These are phyloP conservation scores for Helogale parvula DNA, from an alignment of 2,113 vertebrate genomes.

Conservation along the genomic window DNA sequence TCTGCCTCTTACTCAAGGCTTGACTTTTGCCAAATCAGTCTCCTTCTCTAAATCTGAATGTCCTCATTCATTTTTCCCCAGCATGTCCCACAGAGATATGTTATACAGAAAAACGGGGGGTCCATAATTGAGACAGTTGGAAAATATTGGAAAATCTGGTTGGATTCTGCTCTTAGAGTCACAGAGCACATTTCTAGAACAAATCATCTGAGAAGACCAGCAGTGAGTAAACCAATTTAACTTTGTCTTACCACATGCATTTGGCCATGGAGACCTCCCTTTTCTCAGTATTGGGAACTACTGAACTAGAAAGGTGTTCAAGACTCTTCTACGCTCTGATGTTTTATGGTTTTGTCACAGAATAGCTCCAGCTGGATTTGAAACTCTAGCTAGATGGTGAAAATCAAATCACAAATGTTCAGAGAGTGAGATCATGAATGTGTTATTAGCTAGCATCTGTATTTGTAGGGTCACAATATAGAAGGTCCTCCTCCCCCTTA, in stretches of 20 bases:
- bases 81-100: not conserved
- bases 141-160: not conserved
- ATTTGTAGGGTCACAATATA: not conserved
- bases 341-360: not conserved
- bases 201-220: not conserved
- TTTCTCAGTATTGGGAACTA: not conserved
- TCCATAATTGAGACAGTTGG: not conserved
- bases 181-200: not conserved
- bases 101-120: not conserved
- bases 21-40: not conserved
- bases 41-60: slow-evolving; percentile 4
- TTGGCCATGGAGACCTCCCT: not conserved
- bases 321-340: not conserved
- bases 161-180: not conserved
- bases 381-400: not conserved
- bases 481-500: not conserved
- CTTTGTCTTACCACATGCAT: not conserved
- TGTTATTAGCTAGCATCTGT: not conserved
- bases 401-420: not conserved
- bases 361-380: not conserved
- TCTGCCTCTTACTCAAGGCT: not conserved
- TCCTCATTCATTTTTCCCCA: not conserved
- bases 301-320: not conserved
- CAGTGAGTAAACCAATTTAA: not conserved
- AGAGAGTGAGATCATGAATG: not conserved